Evolutionary conservation across 2,888 invertebrate genomes (phyloP).

Genomic region (Eupithecia vulgata): DNA sequence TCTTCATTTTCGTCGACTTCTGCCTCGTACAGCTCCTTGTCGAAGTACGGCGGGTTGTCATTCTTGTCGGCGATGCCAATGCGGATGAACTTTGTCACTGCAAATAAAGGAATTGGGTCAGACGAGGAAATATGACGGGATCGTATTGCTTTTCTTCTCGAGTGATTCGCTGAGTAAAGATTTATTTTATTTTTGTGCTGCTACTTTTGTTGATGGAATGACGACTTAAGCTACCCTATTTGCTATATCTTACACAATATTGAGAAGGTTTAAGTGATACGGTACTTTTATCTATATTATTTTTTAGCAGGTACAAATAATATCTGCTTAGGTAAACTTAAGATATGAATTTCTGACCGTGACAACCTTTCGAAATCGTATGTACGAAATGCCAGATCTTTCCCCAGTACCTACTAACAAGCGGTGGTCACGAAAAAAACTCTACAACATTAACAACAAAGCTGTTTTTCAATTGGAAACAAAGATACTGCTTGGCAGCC

Average conservation of each 20-base stretch:
- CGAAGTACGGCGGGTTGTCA: conserved; percentile 99
- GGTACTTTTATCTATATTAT: background rate
- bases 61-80: conserved; percentile 99
- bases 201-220: background rate
- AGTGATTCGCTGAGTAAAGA: conserved; percentile 9
- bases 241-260: background rate
- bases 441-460: conserved; percentile 12
- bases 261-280: background rate
- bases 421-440: background rate
- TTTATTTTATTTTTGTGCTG: conserved; percentile 6
- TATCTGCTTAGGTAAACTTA: background rate
- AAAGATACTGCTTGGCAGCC: conserved; percentile 28
- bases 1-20: conserved; percentile 99
- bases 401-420: background rate
- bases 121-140: conserved; percentile 22
- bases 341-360: background rate
- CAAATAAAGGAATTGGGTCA: conserved; percentile 68
- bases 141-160: conserved; percentile 23
- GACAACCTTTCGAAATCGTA: background rate
- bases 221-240: background rate
- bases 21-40: conserved; percentile 97
- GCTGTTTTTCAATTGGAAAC: conserved; percentile 25
- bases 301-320: background rate
- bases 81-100: conserved; percentile 99
- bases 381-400: background rate